These are phyloP conservation scores for Chironomus striatipennis DNA, from an alignment of 1,140 invertebrate species.

Conservation along the genomic window DNA sequence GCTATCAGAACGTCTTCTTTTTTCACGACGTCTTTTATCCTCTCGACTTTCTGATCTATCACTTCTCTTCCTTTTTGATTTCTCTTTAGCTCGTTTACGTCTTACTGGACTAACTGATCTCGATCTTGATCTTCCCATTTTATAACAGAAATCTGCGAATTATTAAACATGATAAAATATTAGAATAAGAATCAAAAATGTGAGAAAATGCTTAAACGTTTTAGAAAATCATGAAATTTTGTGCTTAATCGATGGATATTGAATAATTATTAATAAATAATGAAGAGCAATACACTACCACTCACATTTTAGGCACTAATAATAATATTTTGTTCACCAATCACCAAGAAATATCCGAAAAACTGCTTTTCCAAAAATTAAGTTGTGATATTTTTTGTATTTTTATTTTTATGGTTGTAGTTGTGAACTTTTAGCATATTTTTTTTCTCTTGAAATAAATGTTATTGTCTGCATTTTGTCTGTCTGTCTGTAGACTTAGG, in stretches of 20 bases:
- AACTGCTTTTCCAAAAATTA: neutral
- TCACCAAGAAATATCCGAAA: neutral
- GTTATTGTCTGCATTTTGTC: no score
- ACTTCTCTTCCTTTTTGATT: neutral
- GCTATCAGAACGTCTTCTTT: neutral
- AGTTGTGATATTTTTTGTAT: no score
- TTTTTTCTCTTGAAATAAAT: no score
- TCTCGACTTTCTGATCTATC: neutral
- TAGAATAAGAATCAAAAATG: no score
- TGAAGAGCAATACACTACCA: neutral
- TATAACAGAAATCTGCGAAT: neutral
- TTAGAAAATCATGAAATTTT: neutral
- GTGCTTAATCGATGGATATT: neutral
- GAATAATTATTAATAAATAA: neutral
- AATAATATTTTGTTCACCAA: neutral
- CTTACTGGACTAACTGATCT: neutral
- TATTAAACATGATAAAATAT: no score
- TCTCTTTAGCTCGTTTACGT: constrained; percentile 10
- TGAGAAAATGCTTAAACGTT: neutral
- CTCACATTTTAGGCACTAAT: constrained; percentile 6
- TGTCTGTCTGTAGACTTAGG: no score
- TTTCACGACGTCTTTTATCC: neutral
- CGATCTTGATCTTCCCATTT: neutral
- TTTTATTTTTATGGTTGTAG: no score
- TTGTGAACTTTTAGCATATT: no score